Evolutionary conservation across 2,888 invertebrate genomes (phyloP).

Genomic region (Apotomis capreana): DNA sequence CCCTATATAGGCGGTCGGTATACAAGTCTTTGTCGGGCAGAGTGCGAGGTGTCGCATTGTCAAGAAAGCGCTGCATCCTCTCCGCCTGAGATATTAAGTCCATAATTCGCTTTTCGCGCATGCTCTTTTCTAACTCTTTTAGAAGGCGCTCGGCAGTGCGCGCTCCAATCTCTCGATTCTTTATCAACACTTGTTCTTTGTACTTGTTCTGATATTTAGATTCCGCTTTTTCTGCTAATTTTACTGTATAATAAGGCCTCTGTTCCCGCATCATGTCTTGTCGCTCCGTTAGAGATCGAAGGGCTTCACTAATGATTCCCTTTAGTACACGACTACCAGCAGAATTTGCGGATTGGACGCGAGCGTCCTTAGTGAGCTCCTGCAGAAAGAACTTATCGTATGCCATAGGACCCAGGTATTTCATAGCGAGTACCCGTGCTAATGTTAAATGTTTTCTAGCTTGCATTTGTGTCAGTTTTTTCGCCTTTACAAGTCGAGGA

Average conservation of each 20-base stretch:
- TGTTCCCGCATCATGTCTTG: slow-evolving; percentile 76
- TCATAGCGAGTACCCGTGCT: slow-evolving; percentile 75
- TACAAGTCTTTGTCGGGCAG: slow-evolving; percentile 74
- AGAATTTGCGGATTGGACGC: slow-evolving; percentile 71
- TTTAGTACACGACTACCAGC: slow-evolving; percentile 63
- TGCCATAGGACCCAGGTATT: slow-evolving; percentile 79
- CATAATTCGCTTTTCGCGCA: slow-evolving; percentile 66
- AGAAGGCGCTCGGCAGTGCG: slow-evolving; percentile 68
- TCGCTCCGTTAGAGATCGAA: slow-evolving; percentile 68
- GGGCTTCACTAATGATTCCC: slow-evolving; percentile 62
- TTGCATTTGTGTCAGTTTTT: slow-evolving; percentile 74
- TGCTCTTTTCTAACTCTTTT: slow-evolving; percentile 66
- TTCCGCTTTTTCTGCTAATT: slow-evolving; percentile 72
- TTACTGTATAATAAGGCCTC: slow-evolving; percentile 75
- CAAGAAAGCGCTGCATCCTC: slow-evolving; percentile 76
- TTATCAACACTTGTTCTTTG: slow-evolving; percentile 64
- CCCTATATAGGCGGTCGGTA: slow-evolving; percentile 71
- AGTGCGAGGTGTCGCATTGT: slow-evolving; percentile 69
- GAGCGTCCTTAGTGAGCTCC: slow-evolving; percentile 63
- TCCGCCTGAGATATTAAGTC: slow-evolving; percentile 73
- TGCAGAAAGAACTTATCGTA: slow-evolving; percentile 77
- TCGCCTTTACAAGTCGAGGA: slow-evolving; percentile 61
- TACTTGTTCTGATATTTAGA: slow-evolving; percentile 72
- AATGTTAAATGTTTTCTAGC: slow-evolving; percentile 69
- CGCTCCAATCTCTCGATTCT: slow-evolving; percentile 71